Conservation (phyloP, 2,113 vertebrate genomes). For the Oxyruncus cristatus region DNA sequence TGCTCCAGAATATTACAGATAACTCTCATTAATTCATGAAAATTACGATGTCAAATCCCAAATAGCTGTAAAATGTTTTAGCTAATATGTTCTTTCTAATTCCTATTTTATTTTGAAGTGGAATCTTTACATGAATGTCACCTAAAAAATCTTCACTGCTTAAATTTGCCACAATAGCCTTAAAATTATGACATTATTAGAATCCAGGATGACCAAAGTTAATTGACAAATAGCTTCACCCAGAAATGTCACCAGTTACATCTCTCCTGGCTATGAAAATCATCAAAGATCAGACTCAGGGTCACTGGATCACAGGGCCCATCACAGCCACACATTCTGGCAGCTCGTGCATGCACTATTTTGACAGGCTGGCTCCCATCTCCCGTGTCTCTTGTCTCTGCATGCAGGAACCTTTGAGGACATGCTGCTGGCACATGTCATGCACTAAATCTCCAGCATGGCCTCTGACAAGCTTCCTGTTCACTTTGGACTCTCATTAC, state of each 20-base stretch:
- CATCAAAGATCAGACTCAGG: background rate
- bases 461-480: background rate
- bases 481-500: background rate
- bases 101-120: background rate
- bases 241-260: background rate
- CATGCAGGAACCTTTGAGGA: background rate
- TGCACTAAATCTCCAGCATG: background rate
- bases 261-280: background rate
- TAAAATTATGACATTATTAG: background rate
- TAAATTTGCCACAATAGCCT: background rate
- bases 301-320: background rate
- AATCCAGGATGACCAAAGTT: background rate
- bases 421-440: accelerated
- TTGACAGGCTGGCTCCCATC: background rate
- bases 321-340: background rate
- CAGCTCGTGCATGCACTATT: background rate
- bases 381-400: background rate
- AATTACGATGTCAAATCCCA: slow-evolving; percentile 1
- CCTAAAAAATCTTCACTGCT: background rate
- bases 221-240: background rate
- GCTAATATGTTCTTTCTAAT: background rate
- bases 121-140: background rate
- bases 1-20: background rate
- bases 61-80: slow-evolving; percentile 1
- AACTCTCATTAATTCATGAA: background rate